Base-by-base conservation (phyloP, 2,113 vertebrate genomes). In the Ursus arctos region DNA sequence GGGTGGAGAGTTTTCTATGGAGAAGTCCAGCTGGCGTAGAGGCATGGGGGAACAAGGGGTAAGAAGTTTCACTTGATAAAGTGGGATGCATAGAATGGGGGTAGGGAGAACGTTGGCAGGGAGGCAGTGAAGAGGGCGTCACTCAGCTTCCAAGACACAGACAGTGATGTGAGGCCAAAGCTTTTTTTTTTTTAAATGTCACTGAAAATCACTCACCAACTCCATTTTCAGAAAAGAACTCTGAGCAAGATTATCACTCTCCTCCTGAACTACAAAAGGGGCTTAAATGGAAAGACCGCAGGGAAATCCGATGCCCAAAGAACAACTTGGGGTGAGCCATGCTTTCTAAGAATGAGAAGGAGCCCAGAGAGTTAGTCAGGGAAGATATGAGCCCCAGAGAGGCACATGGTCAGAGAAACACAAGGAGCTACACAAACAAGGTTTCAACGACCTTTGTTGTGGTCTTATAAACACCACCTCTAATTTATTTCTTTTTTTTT, bases 341-440 rank as follows among this genome's bases (percentile, higher is more conserved):
- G 53, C n/a, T 92, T 72, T 36, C 55, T 43, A 21, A 83, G 74
- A 71, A 31, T 0, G 15, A n/a, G 67, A 36, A 51, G 43, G 22
- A 51, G n/a, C 51, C 51, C 15, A 4, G 15, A 57, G 10, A 19
- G 43, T 69, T 22, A 33, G 43, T 69, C 18, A 33, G 65, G 40
- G 61, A 77, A 77, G 69, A 57, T 0, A 4, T 0, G 26, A 18
- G 13, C 5, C 14, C 14, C 36, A 53, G 72, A 89, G 47, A 76
- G 63, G 24, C 28, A 16, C 22, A 15, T 3, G 1, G 40, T 76
- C 43, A 26, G 72, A 85, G 57, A 96, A 28, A 51, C 0, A 31
- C 69, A 16, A 47, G 77, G 7, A 55, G 87, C 93, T 90, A 90
- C 71, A 82, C 85, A 71, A 53, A 97, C 65, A 92, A 49, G 81